Percentiles rank a stretch among this genome's conserved stretches.
Conservation (phyloP, 2,113 vertebrate species). For the Odontophorus gujanensis region DNA sequence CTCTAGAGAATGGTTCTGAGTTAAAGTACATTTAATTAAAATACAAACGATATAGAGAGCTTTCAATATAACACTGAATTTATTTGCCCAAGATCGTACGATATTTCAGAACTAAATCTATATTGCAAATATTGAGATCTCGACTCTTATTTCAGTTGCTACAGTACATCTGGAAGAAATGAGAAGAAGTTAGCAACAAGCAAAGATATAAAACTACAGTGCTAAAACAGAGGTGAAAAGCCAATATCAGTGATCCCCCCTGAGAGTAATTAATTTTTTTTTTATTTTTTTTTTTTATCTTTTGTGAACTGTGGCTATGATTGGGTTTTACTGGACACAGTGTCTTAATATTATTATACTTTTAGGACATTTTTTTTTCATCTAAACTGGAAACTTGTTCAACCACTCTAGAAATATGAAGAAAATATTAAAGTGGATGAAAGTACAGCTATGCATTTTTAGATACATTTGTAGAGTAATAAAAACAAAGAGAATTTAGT, state of each 20-base stretch:
- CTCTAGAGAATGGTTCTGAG: constrained; percentile 23
- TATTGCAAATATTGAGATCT: neutral
- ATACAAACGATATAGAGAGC: constrained; percentile 31
- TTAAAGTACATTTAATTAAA: constrained; percentile 60
- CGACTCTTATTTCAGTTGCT: constrained; percentile 33
- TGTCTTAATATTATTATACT: neutral
- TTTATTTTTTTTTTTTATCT: neutral
- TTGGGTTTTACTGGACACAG: neutral
- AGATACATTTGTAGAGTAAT: neutral
- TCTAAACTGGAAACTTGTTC: neutral
- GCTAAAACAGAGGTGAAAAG: constrained; percentile 48
- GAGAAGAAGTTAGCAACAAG: constrained; percentile 12
- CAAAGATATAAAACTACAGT: constrained; percentile 29
- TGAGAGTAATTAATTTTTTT: neutral
- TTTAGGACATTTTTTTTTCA: neutral
- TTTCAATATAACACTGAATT: constrained; percentile 54
- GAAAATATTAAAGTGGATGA: neutral
- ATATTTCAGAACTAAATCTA: constrained; percentile 31
- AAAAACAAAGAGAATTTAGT: neutral
- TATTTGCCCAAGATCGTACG: neutral
- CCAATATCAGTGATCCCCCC: constrained; percentile 4
- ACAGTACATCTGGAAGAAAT: constrained; percentile 41
- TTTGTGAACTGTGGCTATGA: neutral
- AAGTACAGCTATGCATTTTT: neutral
- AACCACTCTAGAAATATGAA: neutral